Conservation (phyloP, 2,888 invertebrate species). For the Lepidocyrtinus sp. region DNA sequence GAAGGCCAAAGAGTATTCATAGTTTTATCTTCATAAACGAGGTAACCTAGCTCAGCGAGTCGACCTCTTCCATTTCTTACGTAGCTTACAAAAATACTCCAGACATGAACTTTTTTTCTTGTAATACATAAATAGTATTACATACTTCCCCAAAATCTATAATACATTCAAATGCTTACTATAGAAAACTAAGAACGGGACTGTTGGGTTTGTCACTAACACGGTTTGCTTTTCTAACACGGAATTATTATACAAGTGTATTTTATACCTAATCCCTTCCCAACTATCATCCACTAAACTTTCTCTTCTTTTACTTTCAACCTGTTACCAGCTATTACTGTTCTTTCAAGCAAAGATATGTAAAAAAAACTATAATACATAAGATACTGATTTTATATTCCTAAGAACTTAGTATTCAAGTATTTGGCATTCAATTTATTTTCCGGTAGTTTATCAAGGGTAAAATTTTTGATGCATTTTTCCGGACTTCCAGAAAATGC, state of each 20-base stretch:
- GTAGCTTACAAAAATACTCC: slow-evolving; percentile 16
- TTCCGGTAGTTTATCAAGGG: too few relatives aligned
- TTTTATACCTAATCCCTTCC: not conserved
- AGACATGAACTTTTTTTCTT: not conserved
- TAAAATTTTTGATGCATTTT: too few relatives aligned
- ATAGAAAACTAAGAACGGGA: too few relatives aligned
- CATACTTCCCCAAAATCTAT: too few relatives aligned
- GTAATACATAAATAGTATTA: too few relatives aligned
- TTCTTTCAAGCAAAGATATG: slow-evolving; percentile 10
- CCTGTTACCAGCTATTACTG: slow-evolving; percentile 5
- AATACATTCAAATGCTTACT: too few relatives aligned
- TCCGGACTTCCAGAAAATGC: too few relatives aligned
- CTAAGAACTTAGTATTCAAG: too few relatives aligned
- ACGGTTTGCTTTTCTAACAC: too few relatives aligned
- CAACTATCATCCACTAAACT: not conserved
- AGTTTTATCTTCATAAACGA: slow-evolving; percentile 24
- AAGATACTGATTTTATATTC: not conserved
- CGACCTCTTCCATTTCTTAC: slow-evolving; percentile 19
- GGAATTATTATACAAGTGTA: too few relatives aligned
- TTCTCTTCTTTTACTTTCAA: not conserved
- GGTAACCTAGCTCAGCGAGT: slow-evolving; percentile 23
- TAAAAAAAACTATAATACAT: not conserved
- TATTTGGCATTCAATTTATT: too few relatives aligned
- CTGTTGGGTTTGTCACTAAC: too few relatives aligned
- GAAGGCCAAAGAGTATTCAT: slow-evolving; percentile 19